Evolutionary conservation across 2,113 vertebrate genomes (phyloP), one percentile per base, ranked within the genome.

Genomic region (Fulica atra): DNA sequence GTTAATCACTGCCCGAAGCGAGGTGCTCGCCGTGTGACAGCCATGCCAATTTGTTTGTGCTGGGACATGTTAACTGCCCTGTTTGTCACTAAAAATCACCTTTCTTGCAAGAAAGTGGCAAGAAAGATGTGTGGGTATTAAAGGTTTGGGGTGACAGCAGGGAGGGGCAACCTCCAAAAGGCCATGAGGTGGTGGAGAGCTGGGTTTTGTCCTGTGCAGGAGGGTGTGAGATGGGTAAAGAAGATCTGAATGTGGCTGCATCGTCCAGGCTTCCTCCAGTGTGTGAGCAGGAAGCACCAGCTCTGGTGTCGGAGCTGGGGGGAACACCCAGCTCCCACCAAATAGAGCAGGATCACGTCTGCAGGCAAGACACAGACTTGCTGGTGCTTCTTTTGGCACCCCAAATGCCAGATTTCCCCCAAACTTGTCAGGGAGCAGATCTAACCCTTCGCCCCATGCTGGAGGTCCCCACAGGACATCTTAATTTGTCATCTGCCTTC

Each of bases 111-210:
- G 36, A 20, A 81, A 60, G 44, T 12, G 8, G 29, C 31, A 59
- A 25, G 29, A 24, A 77, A 35, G 48, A 24, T 26, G 8, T 26
- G 23, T 1, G 0, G 51, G 10, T 0, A 0, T 65, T 60, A 21
- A 66, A 56, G 23, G 14, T 50, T 57, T 73, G 90, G 64, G 56
- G 6, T 36, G 36, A 40, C 65, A 66, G 69, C 16, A 29, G 6
- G 0, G 48, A 46, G 9, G 21, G 6, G 8, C n/a, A 48, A 2
- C 40, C 29, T 57, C 53, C 38, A 15, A 7, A 48, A 23, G 25
- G 38, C 69, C 48, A 36, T 10, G 57, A 35, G 70, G 26, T 31
- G 50, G 25, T 42, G 35, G 74, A 48, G 80, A 33, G 13, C 1
- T 31, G 44, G 29, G 16, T 13, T 72, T 51, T 54, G 20, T 44